Evolutionary conservation across 2,113 vertebrate species (phyloP), one percentile per base, ranked within the genome.

Genomic region (Scomber japonicus): DNA sequence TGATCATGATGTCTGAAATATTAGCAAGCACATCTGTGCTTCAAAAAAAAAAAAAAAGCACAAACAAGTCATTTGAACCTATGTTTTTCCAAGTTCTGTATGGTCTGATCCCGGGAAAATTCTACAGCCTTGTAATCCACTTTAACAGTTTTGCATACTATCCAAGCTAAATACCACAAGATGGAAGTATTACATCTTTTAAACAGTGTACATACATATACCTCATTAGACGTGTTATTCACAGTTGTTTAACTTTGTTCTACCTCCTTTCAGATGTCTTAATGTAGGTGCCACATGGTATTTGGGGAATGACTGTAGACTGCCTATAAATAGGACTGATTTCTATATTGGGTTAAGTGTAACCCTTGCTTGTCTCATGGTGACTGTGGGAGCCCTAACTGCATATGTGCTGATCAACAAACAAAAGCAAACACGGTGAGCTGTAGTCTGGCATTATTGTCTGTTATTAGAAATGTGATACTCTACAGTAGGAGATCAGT

Each of bases 361-460:
- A 15, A 75, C 80, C 46, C 48, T 83, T 5, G 46, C 5, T 3
- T 49, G 30, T 8, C 50, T 88, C 12, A 14, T 86, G 2, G 27
- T 64, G 61, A 24, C 44, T 12, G 24, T 88, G 56, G 83, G 4
- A 35, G 60, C 5, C 5, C 51, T 88, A 61, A 68, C 56, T 27
- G 11, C 70, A 24, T 71, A 55, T 11, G 0, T 55, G 13, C 11
- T 71, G 15, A 4, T 67, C 30, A 85, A 45, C 69, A 85, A 78
- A 59, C 63, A 4, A 17, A 83, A 75, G 19, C 62, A 82, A 50
- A 46, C 5, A 13, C 15, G 54, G 86, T 88, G 76, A 88, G 86
- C 13, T 69, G 9, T 27, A 13, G 40, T 7, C 7, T 60, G 30
- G 55, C 6, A 11, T n/a, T 17, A 17, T 10, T 51, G 3, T 1